Percentiles rank a stretch among this genome's conserved stretches.
Conservation (phyloP, 1,140 invertebrate species). For the Megalopta genalis region DNA sequence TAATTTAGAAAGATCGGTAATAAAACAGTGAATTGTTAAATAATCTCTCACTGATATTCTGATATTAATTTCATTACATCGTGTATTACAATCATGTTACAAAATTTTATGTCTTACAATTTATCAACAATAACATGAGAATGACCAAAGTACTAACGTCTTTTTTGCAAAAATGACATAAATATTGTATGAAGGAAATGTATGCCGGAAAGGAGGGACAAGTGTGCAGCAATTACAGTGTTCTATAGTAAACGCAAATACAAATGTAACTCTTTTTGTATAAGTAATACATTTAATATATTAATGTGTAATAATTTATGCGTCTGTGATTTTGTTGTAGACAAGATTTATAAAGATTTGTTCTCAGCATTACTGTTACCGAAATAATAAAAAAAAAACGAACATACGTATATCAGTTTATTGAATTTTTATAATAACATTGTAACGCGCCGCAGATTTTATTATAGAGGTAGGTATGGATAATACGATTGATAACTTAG, state of each 20-base stretch:
- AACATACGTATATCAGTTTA: constrained; percentile 36
- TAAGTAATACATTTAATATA: not conserved
- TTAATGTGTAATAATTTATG: not conserved
- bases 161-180: not conserved
- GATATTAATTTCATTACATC: too few species aligned
- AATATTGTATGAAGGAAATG: not conserved
- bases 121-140: too few species aligned
- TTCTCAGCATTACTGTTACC: not conserved
- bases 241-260: not conserved
- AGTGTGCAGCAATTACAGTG: not conserved
- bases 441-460: constrained; percentile 51
- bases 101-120: too few species aligned
- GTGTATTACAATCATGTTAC: too few species aligned
- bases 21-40: too few species aligned
- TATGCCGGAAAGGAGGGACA: not conserved
- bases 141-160: too few species aligned
- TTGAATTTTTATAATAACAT: constrained; percentile 49
- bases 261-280: not conserved
- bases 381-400: not conserved
- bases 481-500: constrained; percentile 65
- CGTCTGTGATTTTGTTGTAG: not conserved
- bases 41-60: too few species aligned
- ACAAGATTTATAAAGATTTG: not conserved
- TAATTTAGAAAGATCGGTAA: too few species aligned
- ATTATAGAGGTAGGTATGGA: constrained; percentile 66